Percentiles rank a stretch among this genome's conserved stretches.
Evolutionary conservation across 2,797 vertebrate species (phyloP).

Genomic region (Anas georgica): DNA sequence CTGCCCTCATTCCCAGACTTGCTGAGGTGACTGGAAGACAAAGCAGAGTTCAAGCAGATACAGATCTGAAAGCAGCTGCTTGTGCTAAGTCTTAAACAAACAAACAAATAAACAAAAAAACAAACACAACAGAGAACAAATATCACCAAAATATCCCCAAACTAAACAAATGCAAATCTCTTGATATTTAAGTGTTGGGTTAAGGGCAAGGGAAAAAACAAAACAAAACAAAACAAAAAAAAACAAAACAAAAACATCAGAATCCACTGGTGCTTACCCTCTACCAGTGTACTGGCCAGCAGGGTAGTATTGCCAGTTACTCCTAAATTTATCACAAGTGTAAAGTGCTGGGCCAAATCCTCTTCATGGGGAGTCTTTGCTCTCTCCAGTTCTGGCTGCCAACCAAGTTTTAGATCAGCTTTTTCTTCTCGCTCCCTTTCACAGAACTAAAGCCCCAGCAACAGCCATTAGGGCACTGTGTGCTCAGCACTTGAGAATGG

Average conservation of each 20-base stretch:
- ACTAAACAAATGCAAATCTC: neutral
- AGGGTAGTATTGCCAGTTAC: neutral
- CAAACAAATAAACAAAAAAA: neutral
- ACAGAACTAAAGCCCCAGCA: neutral
- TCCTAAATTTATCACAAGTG: neutral
- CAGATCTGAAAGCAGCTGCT: neutral
- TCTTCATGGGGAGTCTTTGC: neutral
- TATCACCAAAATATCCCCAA: neutral
- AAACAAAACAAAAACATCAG: neutral
- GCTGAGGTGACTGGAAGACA: neutral
- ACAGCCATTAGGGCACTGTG: neutral
- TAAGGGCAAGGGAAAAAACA: neutral
- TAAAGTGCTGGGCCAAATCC: neutral
- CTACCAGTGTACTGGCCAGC: neutral
- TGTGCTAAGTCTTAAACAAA: neutral
- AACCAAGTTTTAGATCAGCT: neutral
- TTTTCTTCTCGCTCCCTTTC: neutral
- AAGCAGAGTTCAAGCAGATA: neutral
- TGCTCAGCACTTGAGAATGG: neutral
- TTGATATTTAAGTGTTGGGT: neutral
- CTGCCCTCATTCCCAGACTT: neutral
- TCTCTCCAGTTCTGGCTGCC: neutral
- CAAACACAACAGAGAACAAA: neutral
- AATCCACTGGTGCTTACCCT: neutral
- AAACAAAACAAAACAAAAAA: neutral